Evolutionary conservation across 2,113 vertebrate species (phyloP).

Genomic region (Carollia perspicillata): DNA sequence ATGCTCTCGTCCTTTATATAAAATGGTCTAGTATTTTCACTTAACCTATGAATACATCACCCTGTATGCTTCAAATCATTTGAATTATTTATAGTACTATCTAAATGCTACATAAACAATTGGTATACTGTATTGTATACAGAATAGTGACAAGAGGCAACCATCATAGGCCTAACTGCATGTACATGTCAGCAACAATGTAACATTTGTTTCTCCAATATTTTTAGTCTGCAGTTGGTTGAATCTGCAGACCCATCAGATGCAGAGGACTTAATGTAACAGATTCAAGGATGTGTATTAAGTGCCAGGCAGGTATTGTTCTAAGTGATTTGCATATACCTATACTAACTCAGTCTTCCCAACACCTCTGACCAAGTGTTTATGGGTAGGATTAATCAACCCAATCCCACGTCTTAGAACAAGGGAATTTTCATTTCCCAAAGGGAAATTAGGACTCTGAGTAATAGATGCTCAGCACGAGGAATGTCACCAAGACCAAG

Average conservation of each 20-base stretch:
- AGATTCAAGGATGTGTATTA: background rate
- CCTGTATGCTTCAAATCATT: background rate
- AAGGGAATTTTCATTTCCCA: conserved; percentile 8
- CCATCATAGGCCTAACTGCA: background rate
- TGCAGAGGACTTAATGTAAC: background rate
- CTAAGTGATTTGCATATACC: background rate
- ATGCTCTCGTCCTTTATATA: background rate
- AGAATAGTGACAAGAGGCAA: background rate
- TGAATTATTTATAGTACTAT: background rate
- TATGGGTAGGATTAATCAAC: background rate
- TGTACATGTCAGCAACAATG: background rate
- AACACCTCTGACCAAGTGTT: background rate
- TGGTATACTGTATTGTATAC: background rate
- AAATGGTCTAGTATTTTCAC: background rate
- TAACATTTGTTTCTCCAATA: background rate
- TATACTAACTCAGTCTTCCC: background rate
- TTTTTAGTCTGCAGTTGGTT: background rate
- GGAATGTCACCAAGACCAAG: background rate
- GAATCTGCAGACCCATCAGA: background rate
- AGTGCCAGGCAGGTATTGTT: background rate
- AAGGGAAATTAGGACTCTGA: conserved; percentile 19
- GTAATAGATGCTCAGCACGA: conserved; percentile 42
- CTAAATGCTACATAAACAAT: background rate
- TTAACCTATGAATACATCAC: background rate
- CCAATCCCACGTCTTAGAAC: background rate